A percentile compares a stretch with the other conserved stretches of the same genome.
These are phyloP conservation scores for Microtus californicus DNA, from an alignment of 2,797 vertebrate species.

Conservation along the genomic window DNA sequence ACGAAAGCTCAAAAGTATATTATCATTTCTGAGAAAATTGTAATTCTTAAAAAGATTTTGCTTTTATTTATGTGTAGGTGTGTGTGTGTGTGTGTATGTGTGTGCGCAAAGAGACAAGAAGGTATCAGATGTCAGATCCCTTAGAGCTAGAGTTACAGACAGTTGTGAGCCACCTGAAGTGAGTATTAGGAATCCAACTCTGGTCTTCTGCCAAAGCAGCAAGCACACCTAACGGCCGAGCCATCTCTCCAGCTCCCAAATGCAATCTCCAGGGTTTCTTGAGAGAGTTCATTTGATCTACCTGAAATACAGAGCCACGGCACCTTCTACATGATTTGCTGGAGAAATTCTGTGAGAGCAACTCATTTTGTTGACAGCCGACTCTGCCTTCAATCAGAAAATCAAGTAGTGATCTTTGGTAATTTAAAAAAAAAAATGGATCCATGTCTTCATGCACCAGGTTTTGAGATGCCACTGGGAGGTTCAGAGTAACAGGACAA, in stretches of 20 bases:
- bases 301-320: background rate
- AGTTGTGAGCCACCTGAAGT: too few relatives aligned
- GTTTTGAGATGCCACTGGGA: background rate
- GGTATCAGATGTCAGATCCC: background rate
- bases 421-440: background rate
- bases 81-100: background rate
- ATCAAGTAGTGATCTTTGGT: background rate
- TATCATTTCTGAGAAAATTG: constrained; percentile 33
- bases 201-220: background rate
- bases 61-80: background rate
- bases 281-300: background rate
- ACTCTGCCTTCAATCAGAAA: constrained; percentile 49
- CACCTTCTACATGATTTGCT: constrained; percentile 16
- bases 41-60: background rate
- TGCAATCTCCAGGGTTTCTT: background rate
- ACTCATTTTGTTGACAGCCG: background rate
- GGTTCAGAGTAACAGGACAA: background rate
- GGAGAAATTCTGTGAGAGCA: background rate
- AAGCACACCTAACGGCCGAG: background rate
- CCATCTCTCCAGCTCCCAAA: background rate
- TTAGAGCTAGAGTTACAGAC: background rate
- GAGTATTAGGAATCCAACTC: too few relatives aligned
- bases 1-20: background rate
- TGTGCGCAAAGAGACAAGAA: background rate
- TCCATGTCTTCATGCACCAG: constrained; percentile 24